phyloP scores from a whole-genome alignment of 2,797 vertebrate genomes.

The Potorous gilbertii region DNA sequence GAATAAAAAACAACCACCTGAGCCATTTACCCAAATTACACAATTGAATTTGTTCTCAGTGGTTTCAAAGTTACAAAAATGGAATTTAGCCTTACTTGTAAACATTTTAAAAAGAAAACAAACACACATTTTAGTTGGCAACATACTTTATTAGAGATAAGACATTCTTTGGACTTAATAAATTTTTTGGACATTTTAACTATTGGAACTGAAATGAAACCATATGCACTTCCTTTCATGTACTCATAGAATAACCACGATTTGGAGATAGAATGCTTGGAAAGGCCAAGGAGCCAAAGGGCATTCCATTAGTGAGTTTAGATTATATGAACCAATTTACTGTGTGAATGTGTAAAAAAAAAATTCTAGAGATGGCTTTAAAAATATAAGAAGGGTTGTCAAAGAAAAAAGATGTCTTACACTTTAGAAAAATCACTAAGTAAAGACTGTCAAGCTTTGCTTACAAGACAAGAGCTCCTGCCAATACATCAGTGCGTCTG shows the following conservation, averaged over 20 bases:
- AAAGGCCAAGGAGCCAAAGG: constrained; percentile 71
- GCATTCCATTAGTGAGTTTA: constrained; percentile 73
- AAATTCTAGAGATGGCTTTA: constrained; percentile 73
- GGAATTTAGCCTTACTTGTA: background rate
- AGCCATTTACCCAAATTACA: background rate
- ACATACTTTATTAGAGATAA: background rate
- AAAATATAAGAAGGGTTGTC: constrained; percentile 82
- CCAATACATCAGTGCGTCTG: constrained; percentile 55
- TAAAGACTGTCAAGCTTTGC: constrained; percentile 77
- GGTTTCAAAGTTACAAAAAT: background rate
- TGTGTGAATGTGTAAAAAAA: constrained; percentile 58
- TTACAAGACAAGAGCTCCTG: constrained; percentile 76
- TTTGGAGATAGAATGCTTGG: constrained; percentile 56
- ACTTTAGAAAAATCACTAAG: constrained; percentile 82
- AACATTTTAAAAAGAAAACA: constrained; percentile 29
- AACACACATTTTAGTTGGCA: background rate
- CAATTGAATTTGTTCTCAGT: background rate
- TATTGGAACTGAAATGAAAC: constrained; percentile 39
- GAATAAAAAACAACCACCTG: background rate
- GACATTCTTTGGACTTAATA: constrained; percentile 14
- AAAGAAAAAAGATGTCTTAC: constrained; percentile 80
- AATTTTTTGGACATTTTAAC: background rate
- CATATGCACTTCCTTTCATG: constrained; percentile 52
- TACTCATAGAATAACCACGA: constrained; percentile 10
- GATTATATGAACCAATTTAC: constrained; percentile 73